Evolutionary conservation across 2,797 vertebrate genomes (phyloP).

Genomic region (Lerista edwardsae): DNA sequence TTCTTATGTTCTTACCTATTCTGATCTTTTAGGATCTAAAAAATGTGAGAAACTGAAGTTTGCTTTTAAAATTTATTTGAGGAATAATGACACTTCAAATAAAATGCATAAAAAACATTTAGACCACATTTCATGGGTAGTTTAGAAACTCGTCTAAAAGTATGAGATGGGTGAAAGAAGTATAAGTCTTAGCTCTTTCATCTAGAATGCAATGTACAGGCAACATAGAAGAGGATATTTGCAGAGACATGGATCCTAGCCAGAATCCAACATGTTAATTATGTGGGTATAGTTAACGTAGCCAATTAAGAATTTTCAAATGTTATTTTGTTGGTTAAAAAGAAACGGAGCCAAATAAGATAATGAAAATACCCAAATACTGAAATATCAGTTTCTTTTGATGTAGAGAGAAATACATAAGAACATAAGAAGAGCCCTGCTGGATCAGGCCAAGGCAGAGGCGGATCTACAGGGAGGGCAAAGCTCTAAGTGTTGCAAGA

Average conservation of each 20-base stretch:
- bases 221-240: too few relatives aligned
- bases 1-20: too few relatives aligned
- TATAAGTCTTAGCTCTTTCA: too few relatives aligned
- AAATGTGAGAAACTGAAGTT: background rate
- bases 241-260: background rate
- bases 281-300: background rate
- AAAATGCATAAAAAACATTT: background rate
- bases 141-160: background rate
- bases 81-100: background rate
- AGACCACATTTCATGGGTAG: background rate
- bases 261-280: background rate
- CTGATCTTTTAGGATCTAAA: background rate
- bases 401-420: background rate
- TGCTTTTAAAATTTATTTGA: background rate
- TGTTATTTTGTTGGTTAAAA: background rate
- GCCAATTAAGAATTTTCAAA: background rate
- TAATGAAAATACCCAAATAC: slow-evolving; percentile 2
- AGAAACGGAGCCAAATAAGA: background rate
- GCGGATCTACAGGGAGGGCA: too few relatives aligned
- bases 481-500: too few relatives aligned
- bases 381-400: background rate
- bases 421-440: too few relatives aligned
- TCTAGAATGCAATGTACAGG: too few relatives aligned
- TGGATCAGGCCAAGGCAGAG: too few relatives aligned
- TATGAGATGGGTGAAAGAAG: background rate